Evolutionary conservation across 2,888 invertebrate species (phyloP).

Genomic region (Callyntrura sp.): DNA sequence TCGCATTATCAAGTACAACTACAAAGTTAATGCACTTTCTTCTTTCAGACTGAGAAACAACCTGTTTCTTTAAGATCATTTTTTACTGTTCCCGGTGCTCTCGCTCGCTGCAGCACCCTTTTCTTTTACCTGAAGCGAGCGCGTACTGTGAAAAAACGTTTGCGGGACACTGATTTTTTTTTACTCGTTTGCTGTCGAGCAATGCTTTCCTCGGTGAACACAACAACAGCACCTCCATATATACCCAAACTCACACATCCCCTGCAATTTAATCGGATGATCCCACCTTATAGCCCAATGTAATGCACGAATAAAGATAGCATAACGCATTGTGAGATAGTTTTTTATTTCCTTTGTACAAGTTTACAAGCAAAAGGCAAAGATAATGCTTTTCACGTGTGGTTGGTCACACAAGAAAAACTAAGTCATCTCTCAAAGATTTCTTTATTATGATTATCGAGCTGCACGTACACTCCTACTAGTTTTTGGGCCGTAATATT

Average conservation of each 20-base stretch:
- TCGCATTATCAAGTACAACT: too few species aligned
- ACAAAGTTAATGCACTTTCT: slow-evolving; percentile 26
- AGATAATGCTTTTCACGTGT: not conserved
- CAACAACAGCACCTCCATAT: not conserved
- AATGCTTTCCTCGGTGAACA: not conserved
- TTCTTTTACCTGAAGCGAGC: not conserved
- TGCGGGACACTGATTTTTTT: not conserved
- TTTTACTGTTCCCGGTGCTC: not conserved
- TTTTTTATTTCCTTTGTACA: not conserved
- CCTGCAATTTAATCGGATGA: not conserved
- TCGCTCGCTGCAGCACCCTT: not conserved
- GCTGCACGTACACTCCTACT: not conserved
- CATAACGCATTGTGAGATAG: not conserved
- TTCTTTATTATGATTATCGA: slow-evolving; percentile 3
- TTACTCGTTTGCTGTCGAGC: not conserved
- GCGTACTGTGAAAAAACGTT: not conserved
- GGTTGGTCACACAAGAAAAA: slow-evolving; percentile 4
- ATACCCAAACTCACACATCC: not conserved
- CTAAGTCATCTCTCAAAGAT: not conserved
- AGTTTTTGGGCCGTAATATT: not conserved
- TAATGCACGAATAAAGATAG: slow-evolving; percentile 2
- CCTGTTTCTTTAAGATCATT: slow-evolving; percentile 18
- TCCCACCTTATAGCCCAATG: not conserved
- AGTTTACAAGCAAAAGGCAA: not conserved
- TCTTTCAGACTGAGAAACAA: slow-evolving; percentile 13